Evolutionary conservation across 2,888 invertebrate genomes (phyloP), one percentile per base, ranked within the genome.

Genomic region (Beris chalybata): DNA sequence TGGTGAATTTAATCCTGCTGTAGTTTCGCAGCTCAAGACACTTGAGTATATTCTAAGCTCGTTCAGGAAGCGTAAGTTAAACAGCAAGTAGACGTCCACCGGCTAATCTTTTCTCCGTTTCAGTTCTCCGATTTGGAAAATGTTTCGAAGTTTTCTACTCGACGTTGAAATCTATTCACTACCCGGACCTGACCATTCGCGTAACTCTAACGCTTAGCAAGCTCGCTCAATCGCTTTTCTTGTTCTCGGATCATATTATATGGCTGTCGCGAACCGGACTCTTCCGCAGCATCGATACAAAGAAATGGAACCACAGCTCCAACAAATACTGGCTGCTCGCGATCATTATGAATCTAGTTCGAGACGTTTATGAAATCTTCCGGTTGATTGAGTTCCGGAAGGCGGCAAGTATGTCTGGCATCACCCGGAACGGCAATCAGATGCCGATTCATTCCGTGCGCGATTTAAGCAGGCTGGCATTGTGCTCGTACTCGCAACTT

Each of bases 251-350:
- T 78, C 94, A 96, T 76, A 84, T 95, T 43, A 85, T 95, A 43
- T 95, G 95, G 92, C 81, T 94, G 3, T 89, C 91, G 4, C 85
- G 89, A 73, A 87, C 89, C 48, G 92, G 92, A 29, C 82, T 87
- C 66, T 76, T 88, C 4, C 80, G 82, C 71, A 83, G 82, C 71
- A 84, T 91, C 1, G 86, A 94, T 76, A 84, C 89, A 0, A 87
- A 89, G 54, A 90, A 88, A 76, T 94, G 93, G 93, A 86, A 85
- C 63, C 83, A 82, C 54, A 82, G 86, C 7, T 87, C 90, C 3
- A 90, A 91, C 74, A 89, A 87, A 76, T 95, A 93, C 76, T 96
- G 95, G 95, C 79, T 95, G 1, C 83, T 92, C 69, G 90, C 92
- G 1, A 88, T 95, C 13, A 82, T 90, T 11, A 87, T 94, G 79